Percentiles rank a stretch among this genome's conserved stretches.
Evolutionary conservation across 2,113 vertebrate species (phyloP).

Genomic region (Patagioenas fasciata): DNA sequence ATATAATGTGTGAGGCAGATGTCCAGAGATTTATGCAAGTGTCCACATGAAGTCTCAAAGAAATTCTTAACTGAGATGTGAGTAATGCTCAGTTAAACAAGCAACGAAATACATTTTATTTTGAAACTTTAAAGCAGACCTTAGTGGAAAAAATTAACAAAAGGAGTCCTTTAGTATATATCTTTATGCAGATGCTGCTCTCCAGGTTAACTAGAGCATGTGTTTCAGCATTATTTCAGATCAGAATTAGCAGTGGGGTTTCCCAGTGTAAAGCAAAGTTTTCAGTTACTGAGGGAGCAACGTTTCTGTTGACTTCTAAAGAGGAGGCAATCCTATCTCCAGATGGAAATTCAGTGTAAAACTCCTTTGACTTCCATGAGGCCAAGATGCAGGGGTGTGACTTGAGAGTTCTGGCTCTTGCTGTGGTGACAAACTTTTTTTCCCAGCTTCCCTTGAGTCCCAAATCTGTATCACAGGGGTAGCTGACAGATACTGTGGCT

Average conservation of each 20-base stretch:
- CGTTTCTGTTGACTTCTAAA: not conserved
- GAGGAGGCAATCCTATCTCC: not conserved
- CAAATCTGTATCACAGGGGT: not conserved
- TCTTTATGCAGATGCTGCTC: not conserved
- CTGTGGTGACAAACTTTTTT: not conserved
- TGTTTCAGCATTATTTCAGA: not conserved
- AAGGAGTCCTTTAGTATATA: not conserved
- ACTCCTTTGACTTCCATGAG: not conserved
- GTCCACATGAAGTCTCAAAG: not conserved
- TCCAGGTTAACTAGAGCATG: not conserved
- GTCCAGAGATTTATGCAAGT: not conserved
- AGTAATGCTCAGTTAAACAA: not conserved
- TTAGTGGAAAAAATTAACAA: not conserved
- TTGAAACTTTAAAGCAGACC: not conserved
- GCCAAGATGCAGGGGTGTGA: not conserved
- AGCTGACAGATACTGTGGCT: not conserved
- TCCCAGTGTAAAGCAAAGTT: not conserved
- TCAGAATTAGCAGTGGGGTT: not conserved
- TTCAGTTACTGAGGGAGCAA: not conserved
- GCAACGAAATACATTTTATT: not conserved
- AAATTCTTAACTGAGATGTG: not conserved
- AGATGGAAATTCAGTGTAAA: not conserved
- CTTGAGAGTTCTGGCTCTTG: not conserved
- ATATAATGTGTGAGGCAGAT: not conserved
- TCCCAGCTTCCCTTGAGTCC: not conserved